Base-by-base conservation (phyloP, 2,888 invertebrate species). In the Oxyteleia sp. region DNA sequence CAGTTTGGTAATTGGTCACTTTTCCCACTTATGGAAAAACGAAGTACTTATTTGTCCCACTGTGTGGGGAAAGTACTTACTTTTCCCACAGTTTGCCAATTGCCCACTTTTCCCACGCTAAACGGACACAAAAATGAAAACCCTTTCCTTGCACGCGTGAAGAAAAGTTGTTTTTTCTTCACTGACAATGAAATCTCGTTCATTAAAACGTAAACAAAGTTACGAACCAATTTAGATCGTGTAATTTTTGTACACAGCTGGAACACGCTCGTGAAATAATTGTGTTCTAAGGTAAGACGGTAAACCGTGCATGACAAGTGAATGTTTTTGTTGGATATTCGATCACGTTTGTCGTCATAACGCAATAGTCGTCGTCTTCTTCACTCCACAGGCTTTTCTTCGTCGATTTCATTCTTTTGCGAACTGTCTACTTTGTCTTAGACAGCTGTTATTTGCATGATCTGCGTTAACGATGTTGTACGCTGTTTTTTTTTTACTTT, bases 181-280 rank as follows among this genome's bases (percentile, higher is more conserved):
- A n/a, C n/a, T n/a, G n/a, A n/a, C n/a, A 15, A 13, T 43, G 2
- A 43, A 13, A 7, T 38, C 2, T 38, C n/a, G 45, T 45, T 18
- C 3, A 16, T 18, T 45, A 13, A 45, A 16, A 15, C 10, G 16
- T 10, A 18, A 45, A 8, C 1, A 63, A 69, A 63, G n/a, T 43
- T 68, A 4, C 4, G 49, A 84, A 49, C 63, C 16, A 53, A 23
- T 45, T 51, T 47, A 47, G 64, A 63, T 38, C 7, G 20, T 26
- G 45, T 85, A 72, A 78, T 63, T 89, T 92, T 92, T 92, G 89
- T 91, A 89, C 87, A 91, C 89, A 92, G 92, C 86, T 89, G 91
- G 90, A 87, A 87, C 90, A 82, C 84, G 84, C 76, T 83, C 87
- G 87, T 88, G 87, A 85, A 84, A 87, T 84, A 80, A 86, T 86